A percentile compares a stretch with the other conserved stretches of the same genome.
These are phyloP conservation scores for Malurus alboscapulatus DNA, from an alignment of 2,113 vertebrate genomes.

Conservation along the genomic window DNA sequence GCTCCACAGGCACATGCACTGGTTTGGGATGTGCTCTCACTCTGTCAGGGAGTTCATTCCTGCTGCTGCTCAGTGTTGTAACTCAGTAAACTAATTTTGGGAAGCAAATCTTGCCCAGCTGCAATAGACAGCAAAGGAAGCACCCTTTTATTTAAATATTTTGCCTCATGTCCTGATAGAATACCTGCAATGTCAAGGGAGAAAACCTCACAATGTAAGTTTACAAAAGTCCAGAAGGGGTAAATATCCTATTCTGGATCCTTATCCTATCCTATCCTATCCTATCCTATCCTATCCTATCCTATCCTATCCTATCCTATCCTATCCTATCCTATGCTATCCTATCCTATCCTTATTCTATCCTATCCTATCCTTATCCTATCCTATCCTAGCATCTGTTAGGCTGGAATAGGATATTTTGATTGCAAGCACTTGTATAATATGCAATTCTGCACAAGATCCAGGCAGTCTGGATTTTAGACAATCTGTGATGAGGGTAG, in stretches of 20 bases:
- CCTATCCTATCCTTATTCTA: too few relatives aligned
- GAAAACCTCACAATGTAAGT: not conserved
- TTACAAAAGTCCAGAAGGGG: not conserved
- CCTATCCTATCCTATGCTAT: too few relatives aligned
- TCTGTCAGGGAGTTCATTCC: not conserved
- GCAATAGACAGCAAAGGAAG: not conserved
- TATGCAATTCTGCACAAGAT: not conserved
- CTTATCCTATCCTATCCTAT: too few relatives aligned
- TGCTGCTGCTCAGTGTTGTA: not conserved
- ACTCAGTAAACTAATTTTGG: fast-evolving
- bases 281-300: too few relatives aligned
- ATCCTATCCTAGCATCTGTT: not conserved
- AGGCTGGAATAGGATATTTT: not conserved
- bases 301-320: too few relatives aligned
- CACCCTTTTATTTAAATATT: not conserved
- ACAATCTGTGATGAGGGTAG: not conserved
- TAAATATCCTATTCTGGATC: not conserved
- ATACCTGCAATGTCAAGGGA: not conserved
- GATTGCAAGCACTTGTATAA: not conserved
- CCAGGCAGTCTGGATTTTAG: not conserved
- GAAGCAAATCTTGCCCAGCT: not conserved
- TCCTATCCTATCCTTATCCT: too few relatives aligned
- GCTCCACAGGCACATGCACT: not conserved
- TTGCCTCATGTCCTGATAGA: not conserved
- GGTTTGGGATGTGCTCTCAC: not conserved